Base-by-base conservation (phyloP, 2,797 vertebrate species). In the Poliocrania exsul region DNA sequence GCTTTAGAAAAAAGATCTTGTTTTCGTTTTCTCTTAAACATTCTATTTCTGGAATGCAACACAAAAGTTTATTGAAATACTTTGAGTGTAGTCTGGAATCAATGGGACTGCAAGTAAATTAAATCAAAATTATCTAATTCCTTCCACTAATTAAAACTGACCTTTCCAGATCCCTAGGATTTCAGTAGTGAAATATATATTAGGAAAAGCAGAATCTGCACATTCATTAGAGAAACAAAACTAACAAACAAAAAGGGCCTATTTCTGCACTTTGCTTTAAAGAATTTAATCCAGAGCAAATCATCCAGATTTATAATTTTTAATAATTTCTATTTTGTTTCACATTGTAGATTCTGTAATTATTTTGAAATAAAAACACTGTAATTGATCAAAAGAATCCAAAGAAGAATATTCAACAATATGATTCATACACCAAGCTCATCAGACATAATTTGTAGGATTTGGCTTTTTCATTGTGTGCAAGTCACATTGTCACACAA, bases 221-320 rank as follows among this genome's bases (percentile, higher is more conserved):
- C 49, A 29, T 42, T 84, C 7, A 18, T 70, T 75, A 75, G 16
- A 53, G 11, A 69, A 86, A 60, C 4, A 56, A 60, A 81, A 11
- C 2, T 31, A 73, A 5, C 4, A 51, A 56, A 4, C 5, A 56
- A 61, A 51, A 46, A 10, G 1, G 4, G 2, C 2, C 1, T 14
- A 28, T 69, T 72, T 84, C 35, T 79, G 16, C 4, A 42, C 50
- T 89, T 85, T 70, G 1, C 9, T 71, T 13, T 53, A 81, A 80
- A 77, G 71, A 53, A 3, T 28, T 35, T 53, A 37, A 33, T 38
- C 12, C 20, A 57, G 44, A 49, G 2, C 49, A 73, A 26, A 44
- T 53, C 5, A 35, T 56, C 5, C 47, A 79, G 9, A 77, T 38
- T 38, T 83, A 37, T 49, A 60, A 37, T n/a, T 24, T n/a, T 46